A percentile compares a stretch with the other conserved stretches of the same genome.
Evolutionary conservation across 2,113 vertebrate genomes (phyloP).

Genomic region (Ptilonorhynchus violaceus): DNA sequence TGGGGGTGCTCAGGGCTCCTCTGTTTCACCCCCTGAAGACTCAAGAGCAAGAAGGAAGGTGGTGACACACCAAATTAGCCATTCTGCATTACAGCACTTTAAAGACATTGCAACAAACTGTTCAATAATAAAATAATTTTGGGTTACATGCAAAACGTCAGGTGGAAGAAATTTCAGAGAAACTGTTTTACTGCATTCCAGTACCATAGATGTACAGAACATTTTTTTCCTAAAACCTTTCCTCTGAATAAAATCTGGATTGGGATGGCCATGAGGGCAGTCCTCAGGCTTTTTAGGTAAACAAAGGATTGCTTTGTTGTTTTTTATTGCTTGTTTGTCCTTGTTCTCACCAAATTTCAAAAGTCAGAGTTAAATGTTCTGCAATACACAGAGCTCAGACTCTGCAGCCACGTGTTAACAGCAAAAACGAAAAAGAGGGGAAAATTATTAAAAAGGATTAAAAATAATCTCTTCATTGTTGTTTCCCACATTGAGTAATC

Average conservation of each 20-base stretch:
- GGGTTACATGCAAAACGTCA: background rate
- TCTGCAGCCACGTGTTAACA: background rate
- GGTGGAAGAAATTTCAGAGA: background rate
- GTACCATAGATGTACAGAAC: rapidly evolving
- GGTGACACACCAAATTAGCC: background rate
- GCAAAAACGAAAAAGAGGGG: background rate
- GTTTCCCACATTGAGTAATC: constrained; percentile 1
- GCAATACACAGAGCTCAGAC: background rate
- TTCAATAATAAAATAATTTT: background rate
- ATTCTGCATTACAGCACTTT: background rate
- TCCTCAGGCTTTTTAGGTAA: background rate
- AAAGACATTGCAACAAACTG: background rate
- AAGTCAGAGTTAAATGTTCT: background rate
- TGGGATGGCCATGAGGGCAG: background rate
- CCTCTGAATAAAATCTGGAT: background rate
- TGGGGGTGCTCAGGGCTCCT: background rate
- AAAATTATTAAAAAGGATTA: background rate
- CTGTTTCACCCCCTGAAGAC: background rate
- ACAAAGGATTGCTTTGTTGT: background rate
- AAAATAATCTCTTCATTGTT: background rate
- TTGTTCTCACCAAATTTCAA: background rate
- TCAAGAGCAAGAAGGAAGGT: background rate
- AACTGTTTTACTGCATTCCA: background rate
- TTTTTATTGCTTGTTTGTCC: background rate
- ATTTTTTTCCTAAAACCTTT: background rate